A percentile compares a stretch with the other conserved stretches of the same genome.
These are phyloP conservation scores for Neoascia interrupta DNA, from an alignment of 2,888 invertebrate genomes.

Conservation along the genomic window DNA sequence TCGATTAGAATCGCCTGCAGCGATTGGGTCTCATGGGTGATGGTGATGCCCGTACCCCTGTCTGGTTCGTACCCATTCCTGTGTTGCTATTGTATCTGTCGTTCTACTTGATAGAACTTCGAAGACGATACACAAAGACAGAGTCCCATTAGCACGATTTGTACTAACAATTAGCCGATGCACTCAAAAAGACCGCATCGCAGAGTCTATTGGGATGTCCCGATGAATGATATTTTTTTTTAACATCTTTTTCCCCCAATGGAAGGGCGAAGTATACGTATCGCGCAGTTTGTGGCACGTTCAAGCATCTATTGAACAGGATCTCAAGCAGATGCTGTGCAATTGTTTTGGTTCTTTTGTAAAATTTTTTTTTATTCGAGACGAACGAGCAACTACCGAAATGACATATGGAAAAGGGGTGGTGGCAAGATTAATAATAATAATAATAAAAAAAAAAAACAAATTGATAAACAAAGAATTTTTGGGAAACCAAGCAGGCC, in stretches of 20 bases:
- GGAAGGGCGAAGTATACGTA: constrained; percentile 6
- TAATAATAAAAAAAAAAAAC: constrained; percentile 25
- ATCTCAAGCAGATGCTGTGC: constrained; percentile 65
- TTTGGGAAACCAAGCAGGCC: constrained; percentile 5
- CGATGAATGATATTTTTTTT: constrained; percentile 46
- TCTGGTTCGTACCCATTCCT: too few relatives aligned
- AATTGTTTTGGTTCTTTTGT: constrained; percentile 59
- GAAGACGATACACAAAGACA: constrained; percentile 21
- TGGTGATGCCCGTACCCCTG: neutral
- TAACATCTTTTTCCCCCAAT: neutral
- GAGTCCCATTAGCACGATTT: constrained; percentile 64
- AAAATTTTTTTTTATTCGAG: constrained; percentile 20
- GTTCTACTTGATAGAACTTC: neutral
- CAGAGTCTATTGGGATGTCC: constrained; percentile 31
- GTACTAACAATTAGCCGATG: constrained; percentile 68
- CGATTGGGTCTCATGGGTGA: constrained; percentile 30
- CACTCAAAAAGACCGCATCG: constrained; percentile 65
- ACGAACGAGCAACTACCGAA: constrained; percentile 2
- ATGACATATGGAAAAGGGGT: constrained; percentile 65
- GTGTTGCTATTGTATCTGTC: neutral
- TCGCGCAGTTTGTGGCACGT: constrained; percentile 57
- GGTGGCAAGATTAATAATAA: constrained; percentile 33
- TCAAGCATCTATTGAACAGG: constrained; percentile 54
- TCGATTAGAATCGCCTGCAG: constrained; percentile 66
- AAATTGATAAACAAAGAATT: constrained; percentile 55